These are phyloP conservation scores for Drosophila serrata DNA, from an alignment of 1,140 invertebrate genomes.

Conservation along the genomic window DNA sequence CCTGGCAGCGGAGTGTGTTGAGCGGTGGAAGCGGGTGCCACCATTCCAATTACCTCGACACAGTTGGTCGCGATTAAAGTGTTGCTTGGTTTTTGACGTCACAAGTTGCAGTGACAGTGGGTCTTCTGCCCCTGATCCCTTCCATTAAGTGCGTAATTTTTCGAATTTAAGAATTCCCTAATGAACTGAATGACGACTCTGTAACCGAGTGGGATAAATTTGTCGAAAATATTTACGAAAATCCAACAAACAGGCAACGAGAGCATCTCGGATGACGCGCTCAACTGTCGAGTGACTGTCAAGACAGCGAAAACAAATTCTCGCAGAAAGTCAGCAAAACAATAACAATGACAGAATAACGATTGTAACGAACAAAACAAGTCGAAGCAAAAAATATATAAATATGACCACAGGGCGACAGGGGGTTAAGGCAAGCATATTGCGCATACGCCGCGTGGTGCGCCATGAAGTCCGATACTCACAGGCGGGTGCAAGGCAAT, in stretches of 20 bases:
- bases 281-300: conserved; percentile 43
- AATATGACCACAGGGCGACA: conserved; percentile 15
- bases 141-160: conserved; percentile 24
- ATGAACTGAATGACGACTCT: background rate
- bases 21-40: conserved; percentile 17
- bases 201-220: background rate
- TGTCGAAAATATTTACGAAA: conserved; percentile 62
- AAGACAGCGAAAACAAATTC: conserved; percentile 61
- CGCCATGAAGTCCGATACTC: conserved; percentile 33
- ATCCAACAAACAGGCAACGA: background rate
- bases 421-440: conserved; percentile 40
- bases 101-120: background rate
- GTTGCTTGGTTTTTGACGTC: conserved; percentile 29
- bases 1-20: background rate
- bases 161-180: background rate
- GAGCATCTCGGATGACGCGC: conserved; percentile 53
- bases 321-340: conserved; percentile 48
- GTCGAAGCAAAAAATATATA: conserved; percentile 17
- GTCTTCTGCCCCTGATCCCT: conserved; percentile 15
- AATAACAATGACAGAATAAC: conserved; percentile 68
- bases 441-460: conserved; percentile 70
- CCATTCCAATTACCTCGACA: conserved; percentile 52
- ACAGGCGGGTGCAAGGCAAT: background rate
- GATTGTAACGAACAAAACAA: conserved; percentile 51
- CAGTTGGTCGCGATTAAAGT: conserved; percentile 50